These are phyloP conservation scores for Idaea straminata DNA, from an alignment of 2,888 invertebrate genomes.

Conservation along the genomic window DNA sequence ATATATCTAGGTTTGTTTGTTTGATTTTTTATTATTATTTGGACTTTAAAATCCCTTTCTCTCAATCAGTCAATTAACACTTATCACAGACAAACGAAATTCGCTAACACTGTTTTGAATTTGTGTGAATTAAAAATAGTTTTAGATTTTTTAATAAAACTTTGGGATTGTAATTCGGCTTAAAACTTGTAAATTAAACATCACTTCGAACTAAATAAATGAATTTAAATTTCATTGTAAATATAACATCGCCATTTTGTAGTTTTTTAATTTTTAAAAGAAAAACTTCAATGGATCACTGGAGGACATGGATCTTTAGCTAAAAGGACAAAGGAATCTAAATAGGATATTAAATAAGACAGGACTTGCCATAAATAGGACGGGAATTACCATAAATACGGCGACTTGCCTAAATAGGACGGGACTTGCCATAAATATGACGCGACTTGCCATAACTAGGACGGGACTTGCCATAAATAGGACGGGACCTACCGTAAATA, in stretches of 20 bases:
- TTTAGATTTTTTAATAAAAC: neutral
- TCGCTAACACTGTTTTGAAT: neutral
- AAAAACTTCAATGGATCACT: neutral
- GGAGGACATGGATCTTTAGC: neutral
- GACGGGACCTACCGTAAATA: neutral
- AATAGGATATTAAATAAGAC: neutral
- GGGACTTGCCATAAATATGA: neutral
- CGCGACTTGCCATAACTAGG: neutral
- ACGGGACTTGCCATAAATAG: neutral
- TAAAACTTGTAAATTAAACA: neutral
- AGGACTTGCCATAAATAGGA: neutral
- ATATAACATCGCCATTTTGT: neutral
- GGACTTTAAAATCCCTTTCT: neutral
- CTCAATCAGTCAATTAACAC: neutral
- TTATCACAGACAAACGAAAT: neutral
- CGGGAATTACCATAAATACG: neutral
- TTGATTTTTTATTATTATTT: neutral
- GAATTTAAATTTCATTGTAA: neutral
- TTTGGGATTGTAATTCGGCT: neutral
- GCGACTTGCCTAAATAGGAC: neutral
- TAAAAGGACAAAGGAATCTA: neutral
- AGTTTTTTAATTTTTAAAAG: neutral
- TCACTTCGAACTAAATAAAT: neutral
- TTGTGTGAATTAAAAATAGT: neutral
- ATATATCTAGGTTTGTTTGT: neutral